Conservation (phyloP, 2,888 invertebrate genomes). For the Deroplatys truncata region DNA sequence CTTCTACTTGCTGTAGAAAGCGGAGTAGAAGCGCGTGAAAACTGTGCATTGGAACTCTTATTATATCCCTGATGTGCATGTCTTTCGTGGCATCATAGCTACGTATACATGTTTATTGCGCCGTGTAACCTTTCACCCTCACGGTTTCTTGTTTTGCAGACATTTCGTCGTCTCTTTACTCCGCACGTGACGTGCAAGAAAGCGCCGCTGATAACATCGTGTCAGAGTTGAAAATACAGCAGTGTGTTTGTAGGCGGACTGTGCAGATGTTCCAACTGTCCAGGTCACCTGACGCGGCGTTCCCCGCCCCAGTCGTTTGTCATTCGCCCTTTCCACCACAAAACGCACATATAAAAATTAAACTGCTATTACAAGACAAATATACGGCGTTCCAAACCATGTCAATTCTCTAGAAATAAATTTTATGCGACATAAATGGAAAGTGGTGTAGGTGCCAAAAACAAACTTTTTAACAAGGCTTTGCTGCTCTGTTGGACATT, state of each 20-base stretch:
- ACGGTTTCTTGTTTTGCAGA: too few species aligned
- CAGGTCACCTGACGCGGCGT: not conserved
- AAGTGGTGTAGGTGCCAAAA: not conserved
- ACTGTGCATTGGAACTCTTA: too few species aligned
- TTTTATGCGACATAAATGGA: not conserved
- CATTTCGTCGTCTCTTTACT: not conserved
- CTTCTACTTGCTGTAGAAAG: too few species aligned
- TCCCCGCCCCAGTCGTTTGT: not conserved
- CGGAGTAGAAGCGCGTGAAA: too few species aligned
- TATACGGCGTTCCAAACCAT: not conserved
- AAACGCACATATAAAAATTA: not conserved
- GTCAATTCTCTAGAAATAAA: not conserved
- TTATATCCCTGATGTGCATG: too few species aligned
- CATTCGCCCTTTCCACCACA: not conserved
- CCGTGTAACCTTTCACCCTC: too few species aligned
- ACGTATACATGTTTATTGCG: too few species aligned
- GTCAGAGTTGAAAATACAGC: not conserved
- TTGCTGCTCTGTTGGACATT: too few species aligned
- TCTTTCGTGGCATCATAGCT: too few species aligned
- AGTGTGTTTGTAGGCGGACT: not conserved
- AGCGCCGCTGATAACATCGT: not conserved
- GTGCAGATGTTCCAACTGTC: not conserved
- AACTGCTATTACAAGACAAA: not conserved
- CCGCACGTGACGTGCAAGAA: not conserved
- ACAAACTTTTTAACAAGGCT: too few species aligned